Evolutionary conservation across 2,888 invertebrate genomes (phyloP).

Genomic region (Ephialtes manifestator): DNA sequence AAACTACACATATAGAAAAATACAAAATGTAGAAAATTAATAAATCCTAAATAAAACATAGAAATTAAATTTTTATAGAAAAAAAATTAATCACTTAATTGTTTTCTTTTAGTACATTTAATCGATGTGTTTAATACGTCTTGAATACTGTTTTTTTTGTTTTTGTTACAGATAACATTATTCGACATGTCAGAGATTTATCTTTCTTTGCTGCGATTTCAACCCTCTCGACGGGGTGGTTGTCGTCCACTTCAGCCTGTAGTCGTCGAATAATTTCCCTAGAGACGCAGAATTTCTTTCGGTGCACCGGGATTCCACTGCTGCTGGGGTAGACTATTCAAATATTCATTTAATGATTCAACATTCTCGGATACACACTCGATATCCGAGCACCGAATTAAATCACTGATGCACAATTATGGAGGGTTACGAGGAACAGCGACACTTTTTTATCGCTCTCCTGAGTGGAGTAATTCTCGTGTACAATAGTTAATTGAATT

Average conservation of each 20-base stretch:
- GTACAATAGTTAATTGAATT: background rate
- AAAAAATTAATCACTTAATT: background rate
- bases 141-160: background rate
- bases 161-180: background rate
- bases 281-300: constrained; percentile 19
- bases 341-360: constrained; percentile 35
- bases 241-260: constrained; percentile 3
- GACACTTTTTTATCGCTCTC: constrained; percentile 22
- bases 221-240: constrained; percentile 20
- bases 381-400: constrained; percentile 13
- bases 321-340: background rate
- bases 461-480: constrained; percentile 14
- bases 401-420: constrained; percentile 61
- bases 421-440: constrained; percentile 21
- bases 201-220: background rate
- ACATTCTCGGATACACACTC: background rate
- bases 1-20: too few relatives aligned
- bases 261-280: constrained; percentile 35
- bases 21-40: too few relatives aligned
- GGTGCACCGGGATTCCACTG: background rate
- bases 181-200: constrained; percentile 2
- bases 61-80: too few relatives aligned
- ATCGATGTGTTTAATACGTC: background rate
- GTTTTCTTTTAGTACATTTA: background rate
- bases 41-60: too few relatives aligned